Evolutionary conservation across 2,113 vertebrate species (phyloP).

Genomic region (Symphodus melops): DNA sequence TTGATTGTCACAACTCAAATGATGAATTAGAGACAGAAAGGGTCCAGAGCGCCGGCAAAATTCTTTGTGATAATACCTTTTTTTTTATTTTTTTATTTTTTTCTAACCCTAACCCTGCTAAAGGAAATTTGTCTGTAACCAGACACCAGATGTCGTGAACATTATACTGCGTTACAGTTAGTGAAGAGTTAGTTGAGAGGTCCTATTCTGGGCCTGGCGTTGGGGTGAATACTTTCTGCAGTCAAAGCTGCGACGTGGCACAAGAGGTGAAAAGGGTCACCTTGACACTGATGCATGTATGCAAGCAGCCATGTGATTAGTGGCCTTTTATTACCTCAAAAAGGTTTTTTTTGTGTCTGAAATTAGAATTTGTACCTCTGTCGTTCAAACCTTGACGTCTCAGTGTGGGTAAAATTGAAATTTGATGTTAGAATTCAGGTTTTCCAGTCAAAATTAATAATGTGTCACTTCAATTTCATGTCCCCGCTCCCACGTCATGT

Average conservation of each 20-base stretch:
- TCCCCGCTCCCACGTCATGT: conserved; percentile 41
- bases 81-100: no score
- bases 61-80: no score
- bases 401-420: neutral
- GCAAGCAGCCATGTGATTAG: neutral
- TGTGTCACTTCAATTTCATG: conserved; percentile 12
- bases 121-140: conserved; percentile 17
- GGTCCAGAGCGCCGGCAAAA: no score
- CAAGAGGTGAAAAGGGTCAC: conserved; percentile 40
- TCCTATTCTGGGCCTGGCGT: conserved; percentile 62
- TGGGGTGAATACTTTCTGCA: conserved; percentile 43
- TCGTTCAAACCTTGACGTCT: neutral
- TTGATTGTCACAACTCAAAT: no score
- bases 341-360: neutral
- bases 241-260: conserved; percentile 23
- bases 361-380: neutral
- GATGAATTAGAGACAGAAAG: no score
- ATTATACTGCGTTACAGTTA: conserved; percentile 22
- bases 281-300: conserved; percentile 15
- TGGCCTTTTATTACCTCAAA: neutral
- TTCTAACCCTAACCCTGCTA: no score
- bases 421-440: neutral
- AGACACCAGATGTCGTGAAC: conserved; percentile 25
- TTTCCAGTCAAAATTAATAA: neutral
- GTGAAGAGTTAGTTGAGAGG: conserved; percentile 23